These are phyloP conservation scores for Augiades crinisus DNA, from an alignment of 2,888 invertebrate species.

Conservation along the genomic window DNA sequence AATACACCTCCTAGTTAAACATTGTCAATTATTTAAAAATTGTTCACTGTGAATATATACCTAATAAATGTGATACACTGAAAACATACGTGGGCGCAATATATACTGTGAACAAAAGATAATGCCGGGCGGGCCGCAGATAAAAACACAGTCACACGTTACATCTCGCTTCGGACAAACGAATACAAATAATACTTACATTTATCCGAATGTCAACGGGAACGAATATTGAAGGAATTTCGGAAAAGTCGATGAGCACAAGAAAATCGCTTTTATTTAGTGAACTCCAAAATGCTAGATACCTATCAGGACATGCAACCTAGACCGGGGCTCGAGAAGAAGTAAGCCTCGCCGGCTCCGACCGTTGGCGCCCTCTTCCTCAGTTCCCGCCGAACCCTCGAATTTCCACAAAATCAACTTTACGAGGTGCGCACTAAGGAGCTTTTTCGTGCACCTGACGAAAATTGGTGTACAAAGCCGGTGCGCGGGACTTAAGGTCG, in stretches of 20 bases:
- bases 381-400: not conserved
- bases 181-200: constrained; percentile 3
- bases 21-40: no score
- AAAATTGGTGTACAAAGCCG: not conserved
- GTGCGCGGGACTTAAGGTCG: not conserved
- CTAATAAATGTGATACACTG: not conserved
- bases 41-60: no score
- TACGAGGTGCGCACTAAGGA: not conserved
- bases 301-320: not conserved
- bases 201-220: not conserved
- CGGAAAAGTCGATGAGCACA: not conserved
- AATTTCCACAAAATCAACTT: not conserved
- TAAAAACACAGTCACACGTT: not conserved
- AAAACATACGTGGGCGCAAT: constrained; percentile 3
- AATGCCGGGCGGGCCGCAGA: constrained; percentile 3
- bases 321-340: not conserved
- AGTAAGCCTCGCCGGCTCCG: constrained; percentile 5
- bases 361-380: not conserved
- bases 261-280: not conserved
- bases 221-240: not conserved
- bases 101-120: constrained; percentile 5
- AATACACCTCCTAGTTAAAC: no score
- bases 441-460: not conserved
- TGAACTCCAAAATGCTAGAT: not conserved
- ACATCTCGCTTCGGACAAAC: not conserved